These are phyloP conservation scores for Glyphotaelius pellucidus DNA, from an alignment of 2,888 invertebrate species.

Conservation along the genomic window DNA sequence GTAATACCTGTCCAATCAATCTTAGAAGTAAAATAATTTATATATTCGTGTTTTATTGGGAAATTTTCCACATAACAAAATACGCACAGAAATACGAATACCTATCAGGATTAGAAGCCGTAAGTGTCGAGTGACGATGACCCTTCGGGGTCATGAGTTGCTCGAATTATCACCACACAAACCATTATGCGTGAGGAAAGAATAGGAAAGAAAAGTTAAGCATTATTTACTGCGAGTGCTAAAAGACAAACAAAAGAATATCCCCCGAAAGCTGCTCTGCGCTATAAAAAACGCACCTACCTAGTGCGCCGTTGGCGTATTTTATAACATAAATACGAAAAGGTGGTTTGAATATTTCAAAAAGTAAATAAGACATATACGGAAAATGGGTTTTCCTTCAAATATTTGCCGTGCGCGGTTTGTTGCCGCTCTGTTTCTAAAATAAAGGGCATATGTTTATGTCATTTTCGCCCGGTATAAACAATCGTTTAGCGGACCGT, in stretches of 20 bases:
- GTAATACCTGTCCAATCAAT: too few species aligned
- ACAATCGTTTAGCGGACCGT: conserved; percentile 15
- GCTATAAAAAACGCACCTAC: neutral
- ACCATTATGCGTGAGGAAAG: neutral
- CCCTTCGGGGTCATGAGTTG: neutral
- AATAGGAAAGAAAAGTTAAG: neutral
- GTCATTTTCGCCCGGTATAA: conserved; percentile 43
- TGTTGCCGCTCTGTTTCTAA: conserved; percentile 7
- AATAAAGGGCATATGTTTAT: conserved; percentile 46
- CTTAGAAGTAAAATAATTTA: neutral
- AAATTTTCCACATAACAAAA: neutral
- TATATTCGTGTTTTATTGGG: neutral
- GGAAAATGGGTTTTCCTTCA: neutral
- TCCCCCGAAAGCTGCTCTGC: neutral
- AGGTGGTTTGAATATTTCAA: neutral
- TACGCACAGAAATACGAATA: neutral
- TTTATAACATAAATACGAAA: neutral
- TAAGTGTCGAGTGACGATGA: neutral
- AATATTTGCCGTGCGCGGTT: neutral
- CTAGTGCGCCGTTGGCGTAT: neutral
- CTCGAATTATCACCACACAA: neutral
- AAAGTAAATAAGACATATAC: neutral
- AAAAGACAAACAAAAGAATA: conserved; percentile 2
- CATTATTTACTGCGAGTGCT: neutral
- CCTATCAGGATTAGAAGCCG: conserved; percentile 2